Conservation (phyloP, 2,888 invertebrate genomes). For the Tenthredo livida region DNA sequence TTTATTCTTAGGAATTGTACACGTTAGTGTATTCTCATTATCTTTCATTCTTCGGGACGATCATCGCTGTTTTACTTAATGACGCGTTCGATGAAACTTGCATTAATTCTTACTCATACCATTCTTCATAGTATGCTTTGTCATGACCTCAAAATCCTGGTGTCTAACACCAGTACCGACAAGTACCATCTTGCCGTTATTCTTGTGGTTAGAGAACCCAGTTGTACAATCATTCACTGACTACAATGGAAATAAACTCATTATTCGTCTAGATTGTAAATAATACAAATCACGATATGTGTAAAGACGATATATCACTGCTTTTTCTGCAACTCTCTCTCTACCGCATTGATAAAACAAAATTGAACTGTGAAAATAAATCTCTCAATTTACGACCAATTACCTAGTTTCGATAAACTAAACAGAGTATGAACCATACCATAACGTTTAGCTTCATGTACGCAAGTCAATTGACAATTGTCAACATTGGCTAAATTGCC, state of each 20-base stretch:
- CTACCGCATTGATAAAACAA: neutral
- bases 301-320: neutral
- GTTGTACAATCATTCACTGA: conserved; percentile 1
- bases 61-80: conserved; percentile 7
- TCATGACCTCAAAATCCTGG: conserved; percentile 1
- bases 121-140: conserved; percentile 9
- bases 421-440: neutral
- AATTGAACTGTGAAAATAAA: neutral
- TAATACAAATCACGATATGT: neutral
- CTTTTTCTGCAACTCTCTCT: neutral
- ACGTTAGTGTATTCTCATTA: neutral
- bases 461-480: conserved; percentile 32
- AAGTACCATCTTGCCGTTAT: neutral
- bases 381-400: neutral
- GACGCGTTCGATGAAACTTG: neutral
- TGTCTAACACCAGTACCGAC: neutral
- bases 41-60: neutral
- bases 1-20: conserved; percentile 21
- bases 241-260: neutral
- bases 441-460: neutral
- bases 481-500: conserved; percentile 28
- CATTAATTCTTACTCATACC: conserved; percentile 27
- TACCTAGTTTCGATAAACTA: neutral
- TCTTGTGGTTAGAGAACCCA: neutral
- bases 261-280: neutral